These are phyloP conservation scores for Taphrorychus bicolor DNA, from an alignment of 2,888 invertebrate genomes.

Conservation along the genomic window DNA sequence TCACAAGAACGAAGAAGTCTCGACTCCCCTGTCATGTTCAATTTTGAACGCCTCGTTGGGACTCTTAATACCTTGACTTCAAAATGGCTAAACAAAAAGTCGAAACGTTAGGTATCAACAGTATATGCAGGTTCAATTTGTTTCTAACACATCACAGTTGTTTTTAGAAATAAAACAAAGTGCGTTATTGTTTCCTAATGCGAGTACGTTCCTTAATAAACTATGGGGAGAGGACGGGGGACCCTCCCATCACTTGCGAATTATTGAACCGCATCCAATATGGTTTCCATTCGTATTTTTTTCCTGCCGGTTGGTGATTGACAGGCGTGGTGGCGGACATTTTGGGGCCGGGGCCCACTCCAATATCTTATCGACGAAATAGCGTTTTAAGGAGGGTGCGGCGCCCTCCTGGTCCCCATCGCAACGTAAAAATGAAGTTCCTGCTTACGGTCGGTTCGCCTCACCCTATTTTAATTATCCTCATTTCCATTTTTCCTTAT, in stretches of 20 bases:
- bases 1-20: no score
- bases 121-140: no score
- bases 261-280: constrained; percentile 22
- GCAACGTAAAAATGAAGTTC: constrained; percentile 40
- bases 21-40: no score
- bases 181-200: no score
- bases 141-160: no score
- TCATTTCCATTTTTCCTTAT: constrained; percentile 40
- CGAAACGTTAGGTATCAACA: no score
- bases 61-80: no score
- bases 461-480: constrained; percentile 42
- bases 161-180: no score
- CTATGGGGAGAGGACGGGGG: not conserved
- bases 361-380: constrained; percentile 39
- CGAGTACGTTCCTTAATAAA: not conserved
- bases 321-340: constrained; percentile 37
- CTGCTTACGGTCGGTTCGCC: constrained; percentile 31
- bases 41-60: no score
- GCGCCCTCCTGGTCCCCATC: constrained; percentile 33
- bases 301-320: constrained; percentile 27
- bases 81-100: no score
- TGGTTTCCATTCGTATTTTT: constrained; percentile 29
- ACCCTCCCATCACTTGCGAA: not conserved
- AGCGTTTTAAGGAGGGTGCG: constrained; percentile 34
- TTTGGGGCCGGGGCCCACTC: constrained; percentile 24